Evolutionary conservation across 2,888 invertebrate genomes (phyloP), one percentile per base, ranked within the genome.

Genomic region (Autographa pulchrina): DNA sequence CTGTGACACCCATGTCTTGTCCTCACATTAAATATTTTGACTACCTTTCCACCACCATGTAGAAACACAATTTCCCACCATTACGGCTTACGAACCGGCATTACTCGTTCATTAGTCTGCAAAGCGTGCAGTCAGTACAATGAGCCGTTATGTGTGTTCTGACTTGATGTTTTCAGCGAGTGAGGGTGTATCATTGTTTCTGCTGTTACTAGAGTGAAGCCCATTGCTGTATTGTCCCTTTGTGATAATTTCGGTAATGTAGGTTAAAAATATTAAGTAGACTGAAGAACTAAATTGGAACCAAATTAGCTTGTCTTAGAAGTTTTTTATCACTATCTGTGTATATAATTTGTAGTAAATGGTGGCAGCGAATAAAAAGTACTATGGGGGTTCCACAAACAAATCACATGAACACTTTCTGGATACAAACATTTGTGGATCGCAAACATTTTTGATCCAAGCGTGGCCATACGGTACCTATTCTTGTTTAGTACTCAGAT

Each of bases 71-170:
- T 80, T 77, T 76, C 80, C 72, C 72, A 76, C 80, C 72, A 72
- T 80, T 72, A 76, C 32, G 63, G 68, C 54, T 78, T 77, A 78
- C 63, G 72, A 78, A 80, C 80, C 72, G 72, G 61, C 72, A 64
- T 54, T 54, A 20, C 52, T 9, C 35, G 69, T 78, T 73, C 74
- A 80, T 80, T 80, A 72, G 81, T 72, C 66, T 66, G 68, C 65
- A 60, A 63, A 72, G 68, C 65, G 63, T 80, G 72, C 61, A 70
- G 58, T 65, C 61, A 61, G 66, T 18, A 32, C 66, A 65, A 76
- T 66, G 65, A 20, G 72, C 38, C 43, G 58, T 65, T 68, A 58
- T 32, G 59, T 48, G 31, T 59, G n/a, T 59, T 25, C 59, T 32
- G 16, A 14, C 59, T 32, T 16, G 16, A 32, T 59, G 32, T 25